Percentiles rank a stretch among this genome's conserved stretches.
These are phyloP conservation scores for Drosophila koepferae DNA, from an alignment of 2,888 invertebrate species.

Conservation along the genomic window DNA sequence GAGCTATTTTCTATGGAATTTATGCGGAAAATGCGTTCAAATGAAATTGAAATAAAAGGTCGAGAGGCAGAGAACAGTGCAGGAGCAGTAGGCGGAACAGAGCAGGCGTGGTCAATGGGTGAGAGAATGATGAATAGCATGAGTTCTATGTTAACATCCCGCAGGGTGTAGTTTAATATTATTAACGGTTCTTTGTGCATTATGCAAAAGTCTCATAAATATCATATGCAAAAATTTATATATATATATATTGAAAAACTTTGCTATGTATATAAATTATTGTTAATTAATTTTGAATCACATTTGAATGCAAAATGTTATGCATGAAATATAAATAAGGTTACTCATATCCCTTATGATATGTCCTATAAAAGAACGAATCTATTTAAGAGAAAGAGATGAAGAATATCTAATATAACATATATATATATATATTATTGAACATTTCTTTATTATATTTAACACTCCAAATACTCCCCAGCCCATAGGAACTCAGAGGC, in stretches of 20 bases:
- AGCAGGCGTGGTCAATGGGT: not conserved
- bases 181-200: slow-evolving; percentile 35
- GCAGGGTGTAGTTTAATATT: slow-evolving; percentile 28
- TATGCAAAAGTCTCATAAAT: slow-evolving; percentile 29
- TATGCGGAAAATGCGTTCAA: slow-evolving; percentile 59
- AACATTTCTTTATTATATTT: not conserved
- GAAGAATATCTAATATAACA: too few species aligned
- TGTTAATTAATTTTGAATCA: slow-evolving; percentile 6
- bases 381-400: not conserved
- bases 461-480: not conserved
- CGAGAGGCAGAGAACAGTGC: not conserved
- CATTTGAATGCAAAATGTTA: too few species aligned
- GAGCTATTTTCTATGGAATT: slow-evolving; percentile 68
- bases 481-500: not conserved
- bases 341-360: too few species aligned
- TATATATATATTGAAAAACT: too few species aligned
- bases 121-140: not conserved
- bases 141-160: not conserved
- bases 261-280: not conserved
- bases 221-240: not conserved
- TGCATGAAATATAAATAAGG: too few species aligned
- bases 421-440: too few species aligned
- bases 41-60: slow-evolving; percentile 45
- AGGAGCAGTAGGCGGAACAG: not conserved
- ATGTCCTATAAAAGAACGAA: not conserved